These are phyloP conservation scores for Pristionchus entomophagus DNA, from an alignment of 2,888 invertebrate genomes.

Conservation along the genomic window DNA sequence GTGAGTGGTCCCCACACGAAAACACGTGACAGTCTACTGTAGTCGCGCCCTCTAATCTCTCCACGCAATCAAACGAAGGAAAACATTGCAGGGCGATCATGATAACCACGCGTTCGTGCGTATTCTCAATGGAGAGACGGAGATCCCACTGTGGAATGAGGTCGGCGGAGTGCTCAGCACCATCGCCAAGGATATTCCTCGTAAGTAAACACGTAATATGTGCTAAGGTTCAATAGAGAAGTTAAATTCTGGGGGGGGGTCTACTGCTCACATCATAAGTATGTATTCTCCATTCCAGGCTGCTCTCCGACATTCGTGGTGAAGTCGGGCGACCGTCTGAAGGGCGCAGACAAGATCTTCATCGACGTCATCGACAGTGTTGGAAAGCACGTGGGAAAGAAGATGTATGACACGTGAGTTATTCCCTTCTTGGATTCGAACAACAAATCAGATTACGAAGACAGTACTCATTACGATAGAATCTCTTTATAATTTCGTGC, in stretches of 20 bases:
- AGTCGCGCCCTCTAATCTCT: no score
- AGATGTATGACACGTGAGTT: conserved; percentile 17
- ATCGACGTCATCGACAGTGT: conserved; percentile 28
- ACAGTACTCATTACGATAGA: no score
- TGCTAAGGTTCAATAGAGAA: neutral
- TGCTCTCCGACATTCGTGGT: conserved; percentile 5
- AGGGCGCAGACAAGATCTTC: neutral
- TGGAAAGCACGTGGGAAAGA: neutral
- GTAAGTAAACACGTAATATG: neutral
- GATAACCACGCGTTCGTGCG: conserved; percentile 1
- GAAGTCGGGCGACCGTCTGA: neutral
- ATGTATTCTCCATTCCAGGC: neutral
- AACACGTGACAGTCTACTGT: neutral
- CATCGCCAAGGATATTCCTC: neutral
- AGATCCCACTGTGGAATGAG: neutral
- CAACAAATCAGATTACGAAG: neutral
- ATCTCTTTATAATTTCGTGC: no score
- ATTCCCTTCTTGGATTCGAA: neutral
- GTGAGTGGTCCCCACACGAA: neutral
- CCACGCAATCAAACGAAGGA: no score
- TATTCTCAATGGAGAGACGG: neutral
- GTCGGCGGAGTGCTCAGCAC: neutral
- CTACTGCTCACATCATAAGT: neutral
- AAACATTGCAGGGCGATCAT: neutral
- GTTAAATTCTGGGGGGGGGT: neutral